These are phyloP conservation scores for Boloria selene DNA, from an alignment of 2,888 invertebrate genomes.

Conservation along the genomic window DNA sequence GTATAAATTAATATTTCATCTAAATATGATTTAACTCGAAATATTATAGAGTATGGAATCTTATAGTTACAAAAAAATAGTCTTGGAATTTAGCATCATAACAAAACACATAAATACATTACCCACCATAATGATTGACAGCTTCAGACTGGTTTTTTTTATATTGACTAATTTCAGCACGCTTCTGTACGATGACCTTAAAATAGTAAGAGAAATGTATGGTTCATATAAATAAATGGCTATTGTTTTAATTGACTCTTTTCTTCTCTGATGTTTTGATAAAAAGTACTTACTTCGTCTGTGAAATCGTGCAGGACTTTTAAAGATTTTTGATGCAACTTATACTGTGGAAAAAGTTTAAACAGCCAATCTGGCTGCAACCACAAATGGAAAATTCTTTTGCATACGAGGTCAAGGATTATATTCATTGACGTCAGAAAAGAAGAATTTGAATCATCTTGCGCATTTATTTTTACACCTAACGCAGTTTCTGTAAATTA, in stretches of 20 bases:
- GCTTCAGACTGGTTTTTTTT: slow-evolving; percentile 51
- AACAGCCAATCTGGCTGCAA: slow-evolving; percentile 82
- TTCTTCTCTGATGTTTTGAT: no score
- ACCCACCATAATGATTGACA: slow-evolving; percentile 59
- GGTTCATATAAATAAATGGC: no score
- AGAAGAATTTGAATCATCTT: slow-evolving; percentile 56
- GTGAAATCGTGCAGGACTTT: slow-evolving; percentile 83
- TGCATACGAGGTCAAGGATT: slow-evolving; percentile 56
- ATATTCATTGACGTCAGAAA: slow-evolving; percentile 59
- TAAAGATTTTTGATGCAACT: slow-evolving; percentile 74
- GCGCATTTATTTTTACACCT: slow-evolving; percentile 69
- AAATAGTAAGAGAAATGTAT: not conserved
- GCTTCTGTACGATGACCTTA: slow-evolving; percentile 63
- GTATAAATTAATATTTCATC: no score
- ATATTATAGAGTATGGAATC: no score
- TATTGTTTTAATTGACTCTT: no score
- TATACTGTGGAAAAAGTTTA: slow-evolving; percentile 73
- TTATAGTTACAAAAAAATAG: no score
- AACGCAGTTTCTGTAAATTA: slow-evolving; percentile 61
- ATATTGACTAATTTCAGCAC: slow-evolving; percentile 53
- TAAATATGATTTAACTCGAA: no score
- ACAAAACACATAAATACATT: slow-evolving; percentile 1
- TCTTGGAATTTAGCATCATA: no score
- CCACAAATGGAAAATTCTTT: slow-evolving; percentile 74
- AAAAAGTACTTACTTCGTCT: slow-evolving; percentile 58